phyloP scores from a whole-genome alignment of 2,797 vertebrate species.

The Acanthopagrus latus region DNA sequence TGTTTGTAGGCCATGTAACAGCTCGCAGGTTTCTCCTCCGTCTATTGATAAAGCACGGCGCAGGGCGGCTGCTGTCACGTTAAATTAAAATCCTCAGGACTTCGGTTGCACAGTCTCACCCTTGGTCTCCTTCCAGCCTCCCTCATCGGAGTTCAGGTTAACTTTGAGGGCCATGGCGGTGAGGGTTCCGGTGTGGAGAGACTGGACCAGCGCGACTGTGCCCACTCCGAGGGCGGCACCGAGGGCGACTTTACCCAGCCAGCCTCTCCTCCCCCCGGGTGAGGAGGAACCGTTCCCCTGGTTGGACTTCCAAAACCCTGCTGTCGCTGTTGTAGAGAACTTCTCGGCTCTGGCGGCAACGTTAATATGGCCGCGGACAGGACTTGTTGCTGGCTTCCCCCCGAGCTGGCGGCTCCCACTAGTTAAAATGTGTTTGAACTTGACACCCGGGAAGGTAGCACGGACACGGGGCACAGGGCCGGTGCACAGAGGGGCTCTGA shows the following conservation, averaged over 20 bases:
- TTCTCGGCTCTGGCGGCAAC: conserved; percentile 43
- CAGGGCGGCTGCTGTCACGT: background rate
- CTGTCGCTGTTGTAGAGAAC: conserved; percentile 53
- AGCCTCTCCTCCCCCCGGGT: conserved; percentile 20
- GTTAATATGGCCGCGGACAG: conserved; percentile 54
- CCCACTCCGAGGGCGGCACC: conserved; percentile 71
- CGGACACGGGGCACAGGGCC: conserved; percentile 43
- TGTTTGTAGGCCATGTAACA: background rate
- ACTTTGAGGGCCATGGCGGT: conserved; percentile 78
- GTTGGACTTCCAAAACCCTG: conserved; percentile 52
- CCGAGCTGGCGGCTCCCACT: conserved; percentile 33
- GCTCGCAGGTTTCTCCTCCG: too few relatives aligned
- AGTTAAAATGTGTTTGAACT: conserved; percentile 61
- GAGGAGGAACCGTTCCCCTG: conserved; percentile 33
- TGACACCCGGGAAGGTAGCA: conserved; percentile 57
- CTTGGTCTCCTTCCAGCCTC: conserved; percentile 83
- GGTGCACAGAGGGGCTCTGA: conserved; percentile 43
- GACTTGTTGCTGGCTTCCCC: conserved; percentile 46
- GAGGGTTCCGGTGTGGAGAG: conserved; percentile 74
- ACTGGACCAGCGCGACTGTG: conserved; percentile 52
- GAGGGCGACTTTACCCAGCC: conserved; percentile 50
- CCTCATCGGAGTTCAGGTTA: conserved; percentile 76
- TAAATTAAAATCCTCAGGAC: background rate
- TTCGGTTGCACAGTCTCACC: conserved; percentile 77
- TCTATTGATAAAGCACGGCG: background rate